Conservation (phyloP, 1,140 invertebrate species). For the Danaus plexippus region DNA sequence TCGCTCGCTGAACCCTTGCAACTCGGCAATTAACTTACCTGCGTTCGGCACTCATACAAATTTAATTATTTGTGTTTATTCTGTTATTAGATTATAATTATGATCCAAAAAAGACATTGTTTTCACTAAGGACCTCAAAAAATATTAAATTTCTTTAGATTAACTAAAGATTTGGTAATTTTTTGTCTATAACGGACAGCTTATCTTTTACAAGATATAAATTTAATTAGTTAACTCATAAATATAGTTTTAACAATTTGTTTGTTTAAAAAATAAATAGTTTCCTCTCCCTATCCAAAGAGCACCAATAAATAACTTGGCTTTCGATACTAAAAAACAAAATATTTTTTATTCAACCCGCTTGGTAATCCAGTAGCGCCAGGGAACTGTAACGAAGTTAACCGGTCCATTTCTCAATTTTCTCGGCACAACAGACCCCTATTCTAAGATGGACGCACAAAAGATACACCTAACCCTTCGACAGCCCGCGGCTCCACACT, state of each 20-base stretch:
- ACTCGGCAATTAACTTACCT: conserved; percentile 42
- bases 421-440: conserved; percentile 43
- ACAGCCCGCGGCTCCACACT: conserved; percentile 43
- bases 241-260: conserved; percentile 3
- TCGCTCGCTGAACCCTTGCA: conserved; percentile 35
- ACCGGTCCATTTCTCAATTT: conserved; percentile 69
- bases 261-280: not conserved
- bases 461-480: conserved; percentile 56
- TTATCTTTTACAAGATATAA: too few relatives aligned
- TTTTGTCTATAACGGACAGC: too few relatives aligned
- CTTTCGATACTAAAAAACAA: conserved; percentile 33
- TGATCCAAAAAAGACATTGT: too few relatives aligned
- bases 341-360: conserved; percentile 57
- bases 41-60: conserved; percentile 25
- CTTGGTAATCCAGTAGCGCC: conserved; percentile 44
- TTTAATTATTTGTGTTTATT: conserved; percentile 38
- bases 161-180: too few relatives aligned
- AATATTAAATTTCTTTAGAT: too few relatives aligned
- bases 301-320: conserved; percentile 21
- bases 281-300: too few relatives aligned
- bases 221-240: conserved; percentile 9
- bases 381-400: conserved; percentile 62
- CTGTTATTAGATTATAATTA: conserved; percentile 10
- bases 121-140: too few relatives aligned
- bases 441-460: conserved; percentile 54